Evolutionary conservation across 92 coral and sea anemone genomes (phyloP), one percentile per base, ranked within the genome.

Genomic region (Pocillopora grandis): DNA sequence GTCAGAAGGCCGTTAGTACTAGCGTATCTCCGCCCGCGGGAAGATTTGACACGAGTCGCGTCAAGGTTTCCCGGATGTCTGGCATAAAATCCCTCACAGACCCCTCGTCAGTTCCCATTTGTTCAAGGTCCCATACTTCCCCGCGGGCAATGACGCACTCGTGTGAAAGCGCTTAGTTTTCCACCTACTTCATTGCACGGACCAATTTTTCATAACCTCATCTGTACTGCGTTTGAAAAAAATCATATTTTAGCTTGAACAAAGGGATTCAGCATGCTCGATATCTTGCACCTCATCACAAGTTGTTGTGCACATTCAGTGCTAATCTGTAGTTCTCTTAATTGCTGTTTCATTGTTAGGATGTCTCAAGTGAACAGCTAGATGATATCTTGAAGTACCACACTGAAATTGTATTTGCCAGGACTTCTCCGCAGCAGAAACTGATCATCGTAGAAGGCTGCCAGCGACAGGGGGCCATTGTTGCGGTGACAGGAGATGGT

Each of bases 401-500:
- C 91, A 91, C 96, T 19, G 99, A 96, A 90, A 93, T 96, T 70
- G 99, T 96, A 70, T 96, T 96, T 80, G 99, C 99, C 56, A 87
- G 99, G 42, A 96, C 99, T 31, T 96, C 99, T 9, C 99, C 99
- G 18, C 99, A 96, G 62, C 99, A 96, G 88, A 96, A 96, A 77
- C 84, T 96, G 27, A 95, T 96, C 84, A 96, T 96, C 59, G 99
- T 96, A 60, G 99, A 96, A 73, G 99, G 98, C 9, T 96, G 98
- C 62, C 99, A 96, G 84, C 94, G 99, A n/a, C 89, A 81, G 87
- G 95, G 95, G 15, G 93, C 98, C 69, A 94, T 96, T 90, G 99
- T 96, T 71, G 99, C 99, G 66, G 99, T 96, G 72, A 95, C 98
- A 90, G 98, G 98, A 33, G 98, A 95, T 83, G 98, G 98, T 86